A percentile compares a stretch with the other conserved stretches of the same genome.
phyloP scores from a whole-genome alignment of 1,140 invertebrate species.

The Rhysida immarginata region DNA sequence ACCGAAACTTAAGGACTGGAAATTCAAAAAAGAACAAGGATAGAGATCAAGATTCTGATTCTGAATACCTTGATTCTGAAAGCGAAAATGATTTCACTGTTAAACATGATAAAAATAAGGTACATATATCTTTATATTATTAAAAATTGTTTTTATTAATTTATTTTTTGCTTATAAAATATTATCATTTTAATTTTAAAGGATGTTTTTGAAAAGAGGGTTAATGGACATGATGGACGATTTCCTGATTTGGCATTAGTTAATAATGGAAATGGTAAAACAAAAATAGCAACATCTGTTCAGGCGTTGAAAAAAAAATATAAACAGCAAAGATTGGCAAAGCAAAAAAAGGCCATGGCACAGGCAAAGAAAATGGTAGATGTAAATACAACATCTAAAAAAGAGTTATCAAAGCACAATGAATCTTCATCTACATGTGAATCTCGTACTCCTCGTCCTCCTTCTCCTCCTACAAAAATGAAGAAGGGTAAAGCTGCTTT shows the following conservation, averaged over 20 bases:
- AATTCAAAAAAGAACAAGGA: neutral
- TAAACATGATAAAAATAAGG: neutral
- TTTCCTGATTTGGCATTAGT: no score
- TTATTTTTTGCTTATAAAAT: neutral
- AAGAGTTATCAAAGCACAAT: neutral
- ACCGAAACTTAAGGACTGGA: neutral
- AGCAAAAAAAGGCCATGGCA: slow-evolving; percentile 17
- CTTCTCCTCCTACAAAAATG: neutral
- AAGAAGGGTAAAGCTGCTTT: neutral
- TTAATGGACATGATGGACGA: no score
- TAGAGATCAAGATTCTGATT: neutral
- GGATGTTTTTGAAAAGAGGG: no score
- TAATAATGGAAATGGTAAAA: neutral
- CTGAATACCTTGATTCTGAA: neutral
- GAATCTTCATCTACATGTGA: neutral
- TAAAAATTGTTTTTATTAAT: neutral
- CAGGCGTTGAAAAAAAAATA: slow-evolving; percentile 47
- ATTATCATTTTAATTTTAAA: no score
- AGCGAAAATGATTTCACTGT: neutral
- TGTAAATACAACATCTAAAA: neutral
- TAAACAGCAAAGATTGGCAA: slow-evolving; percentile 44
- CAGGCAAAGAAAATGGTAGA: neutral
- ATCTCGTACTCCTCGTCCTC: no score
- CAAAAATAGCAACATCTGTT: slow-evolving; percentile 25
- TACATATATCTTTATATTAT: no score